phyloP scores from a whole-genome alignment of 1,140 invertebrate genomes.

The Apis florea region DNA sequence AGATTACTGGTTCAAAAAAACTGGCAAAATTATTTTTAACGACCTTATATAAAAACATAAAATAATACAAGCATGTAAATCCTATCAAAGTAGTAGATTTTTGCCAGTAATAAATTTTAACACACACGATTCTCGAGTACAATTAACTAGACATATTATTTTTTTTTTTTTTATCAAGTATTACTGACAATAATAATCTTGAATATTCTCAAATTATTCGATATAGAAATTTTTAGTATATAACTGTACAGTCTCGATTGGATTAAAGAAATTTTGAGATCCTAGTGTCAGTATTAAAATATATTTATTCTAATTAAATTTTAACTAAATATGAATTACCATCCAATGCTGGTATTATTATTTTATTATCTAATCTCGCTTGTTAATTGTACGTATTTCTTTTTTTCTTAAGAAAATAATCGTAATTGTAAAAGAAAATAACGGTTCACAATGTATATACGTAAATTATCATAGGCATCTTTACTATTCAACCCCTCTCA shows the following conservation, averaged over 20 bases:
- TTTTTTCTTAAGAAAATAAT: not conserved
- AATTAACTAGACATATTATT: slow-evolving; percentile 20
- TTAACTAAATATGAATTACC: not conserved
- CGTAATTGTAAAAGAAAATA: slow-evolving; percentile 10
- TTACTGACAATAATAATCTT: not conserved
- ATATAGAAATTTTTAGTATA: not conserved
- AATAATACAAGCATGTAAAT: slow-evolving; percentile 29
- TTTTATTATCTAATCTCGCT: slow-evolving; percentile 6
- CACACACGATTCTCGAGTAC: slow-evolving; percentile 6
- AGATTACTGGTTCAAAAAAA: slow-evolving; percentile 32
- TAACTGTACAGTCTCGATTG: not conserved
- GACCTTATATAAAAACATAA: slow-evolving; percentile 33
- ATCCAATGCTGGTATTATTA: not conserved
- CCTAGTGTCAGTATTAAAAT: not conserved
- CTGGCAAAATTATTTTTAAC: slow-evolving; percentile 36
- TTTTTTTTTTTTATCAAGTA: not conserved
- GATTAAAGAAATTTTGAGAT: not conserved
- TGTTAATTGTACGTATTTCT: slow-evolving; percentile 2
- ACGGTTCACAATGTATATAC: slow-evolving; percentile 4
- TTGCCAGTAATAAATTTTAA: slow-evolving; percentile 25
- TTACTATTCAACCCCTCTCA: slow-evolving; percentile 13
- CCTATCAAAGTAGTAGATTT: not conserved
- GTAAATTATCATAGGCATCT: slow-evolving; percentile 16
- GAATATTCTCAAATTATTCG: not conserved
- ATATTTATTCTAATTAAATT: slow-evolving; percentile 6